A percentile compares a stretch with the other conserved stretches of the same genome.
phyloP scores from a whole-genome alignment of 1,140 invertebrate genomes.

The Bombus breviceps region DNA sequence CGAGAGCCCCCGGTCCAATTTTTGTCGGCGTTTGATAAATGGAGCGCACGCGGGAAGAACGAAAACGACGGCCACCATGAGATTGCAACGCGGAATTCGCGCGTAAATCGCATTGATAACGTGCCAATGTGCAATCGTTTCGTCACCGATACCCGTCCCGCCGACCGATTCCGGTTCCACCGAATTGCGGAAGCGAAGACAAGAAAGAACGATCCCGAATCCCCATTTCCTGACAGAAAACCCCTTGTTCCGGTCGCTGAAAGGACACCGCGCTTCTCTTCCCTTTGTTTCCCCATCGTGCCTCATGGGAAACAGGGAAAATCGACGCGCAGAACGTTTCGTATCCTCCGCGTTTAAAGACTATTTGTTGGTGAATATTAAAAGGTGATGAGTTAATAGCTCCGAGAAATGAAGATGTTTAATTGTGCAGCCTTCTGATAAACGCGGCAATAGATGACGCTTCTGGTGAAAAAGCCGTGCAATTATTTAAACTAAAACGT shows the following conservation, averaged over 20 bases:
- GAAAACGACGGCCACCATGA: constrained; percentile 13
- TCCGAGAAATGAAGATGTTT: neutral
- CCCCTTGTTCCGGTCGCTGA: constrained; percentile 18
- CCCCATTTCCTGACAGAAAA: constrained; percentile 34
- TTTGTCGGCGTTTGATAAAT: constrained; percentile 43
- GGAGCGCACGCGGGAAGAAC: constrained; percentile 40
- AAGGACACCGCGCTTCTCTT: neutral
- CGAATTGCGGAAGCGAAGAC: constrained; percentile 34
- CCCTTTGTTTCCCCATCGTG: neutral
- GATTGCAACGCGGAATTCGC: constrained; percentile 27
- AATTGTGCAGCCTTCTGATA: neutral
- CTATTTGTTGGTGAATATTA: neutral
- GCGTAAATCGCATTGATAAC: constrained; percentile 57
- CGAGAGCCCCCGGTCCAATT: constrained; percentile 38
- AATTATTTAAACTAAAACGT: too few relatives aligned
- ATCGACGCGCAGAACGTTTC: neutral
- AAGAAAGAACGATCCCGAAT: constrained; percentile 28
- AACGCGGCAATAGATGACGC: neutral
- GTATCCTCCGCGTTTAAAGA: neutral
- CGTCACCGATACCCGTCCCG: neutral
- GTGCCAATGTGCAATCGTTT: constrained; percentile 42
- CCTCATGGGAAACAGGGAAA: neutral
- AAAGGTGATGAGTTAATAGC: neutral
- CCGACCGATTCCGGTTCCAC: neutral
- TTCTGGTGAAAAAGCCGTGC: too few relatives aligned